Percentiles rank a stretch among this genome's conserved stretches.
phyloP scores from a whole-genome alignment of 92 coral and sea anemone species.

The Paragorgia papillata region DNA sequence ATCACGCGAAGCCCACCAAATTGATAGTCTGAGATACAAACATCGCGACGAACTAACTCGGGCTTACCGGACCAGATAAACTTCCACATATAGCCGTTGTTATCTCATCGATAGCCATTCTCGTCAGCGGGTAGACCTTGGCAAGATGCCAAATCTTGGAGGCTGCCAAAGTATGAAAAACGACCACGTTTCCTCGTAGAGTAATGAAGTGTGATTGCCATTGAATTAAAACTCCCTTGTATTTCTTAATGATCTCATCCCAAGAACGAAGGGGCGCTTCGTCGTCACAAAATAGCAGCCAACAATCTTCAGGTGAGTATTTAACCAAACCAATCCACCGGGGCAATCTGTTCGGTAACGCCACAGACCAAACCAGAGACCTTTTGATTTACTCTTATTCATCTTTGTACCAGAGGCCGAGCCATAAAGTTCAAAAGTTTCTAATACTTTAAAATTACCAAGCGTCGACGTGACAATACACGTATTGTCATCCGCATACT shows the following conservation, averaged over 20 bases:
- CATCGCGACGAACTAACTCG: neutral
- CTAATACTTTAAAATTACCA: conserved; percentile 4
- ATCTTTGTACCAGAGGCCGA: conserved; percentile 26
- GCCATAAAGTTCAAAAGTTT: conserved; percentile 13
- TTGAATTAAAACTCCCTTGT: neutral
- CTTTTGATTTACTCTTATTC: conserved; percentile 33
- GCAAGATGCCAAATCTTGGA: conserved; percentile 48
- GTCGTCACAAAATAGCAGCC: conserved; percentile 13
- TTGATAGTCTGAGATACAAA: neutral
- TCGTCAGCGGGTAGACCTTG: conserved; percentile 18
- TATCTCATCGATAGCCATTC: neutral
- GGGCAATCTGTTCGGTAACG: neutral
- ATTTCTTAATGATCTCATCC: neutral
- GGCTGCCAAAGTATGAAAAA: conserved; percentile 30
- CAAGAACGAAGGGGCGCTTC: neutral
- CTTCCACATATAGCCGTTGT: neutral
- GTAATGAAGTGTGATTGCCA: conserved; percentile 52
- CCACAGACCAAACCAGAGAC: conserved; percentile 53
- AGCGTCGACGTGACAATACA: neutral
- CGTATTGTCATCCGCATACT: conserved; percentile 50
- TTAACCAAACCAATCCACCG: conserved; percentile 15
- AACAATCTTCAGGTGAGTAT: conserved; percentile 11
- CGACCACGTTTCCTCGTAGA: conserved; percentile 45
- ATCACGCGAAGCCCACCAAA: neutral
- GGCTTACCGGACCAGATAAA: conserved; percentile 33